phyloP scores from a whole-genome alignment of 2,113 vertebrate genomes.

The Channa maculata region DNA sequence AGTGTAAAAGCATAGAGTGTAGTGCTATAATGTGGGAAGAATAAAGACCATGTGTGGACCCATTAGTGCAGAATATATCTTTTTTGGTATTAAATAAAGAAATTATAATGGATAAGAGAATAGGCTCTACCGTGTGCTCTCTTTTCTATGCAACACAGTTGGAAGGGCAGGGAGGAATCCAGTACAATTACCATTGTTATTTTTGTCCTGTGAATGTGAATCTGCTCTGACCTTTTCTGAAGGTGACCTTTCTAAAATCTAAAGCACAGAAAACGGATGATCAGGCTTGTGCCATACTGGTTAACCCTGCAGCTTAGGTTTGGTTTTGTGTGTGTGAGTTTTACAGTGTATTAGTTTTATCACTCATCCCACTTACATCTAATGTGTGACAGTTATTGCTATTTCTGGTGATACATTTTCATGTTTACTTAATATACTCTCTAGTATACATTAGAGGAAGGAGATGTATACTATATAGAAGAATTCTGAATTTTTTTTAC shows the following conservation, averaged over 20 bases:
- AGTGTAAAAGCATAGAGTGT: not conserved
- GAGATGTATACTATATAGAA: too few relatives aligned
- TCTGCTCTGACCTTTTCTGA: conserved; percentile 8
- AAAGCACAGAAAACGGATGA: not conserved
- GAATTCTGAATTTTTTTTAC: too few relatives aligned
- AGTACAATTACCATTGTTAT: not conserved
- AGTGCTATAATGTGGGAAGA: not conserved
- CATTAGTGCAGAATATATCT: conserved; percentile 1
- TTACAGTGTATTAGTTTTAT: too few relatives aligned
- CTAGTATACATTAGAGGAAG: too few relatives aligned
- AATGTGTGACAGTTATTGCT: too few relatives aligned
- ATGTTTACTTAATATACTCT: too few relatives aligned
- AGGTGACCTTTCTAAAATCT: conserved; percentile 17
- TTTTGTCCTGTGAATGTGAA: not conserved
- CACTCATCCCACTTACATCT: too few relatives aligned
- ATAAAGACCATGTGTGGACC: not conserved
- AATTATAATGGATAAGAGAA: not conserved
- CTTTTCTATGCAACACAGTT: not conserved
- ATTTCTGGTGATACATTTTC: too few relatives aligned
- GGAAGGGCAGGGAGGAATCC: not conserved
- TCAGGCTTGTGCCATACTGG: not conserved
- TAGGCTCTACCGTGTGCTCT: not conserved
- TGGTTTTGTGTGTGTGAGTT: not conserved
- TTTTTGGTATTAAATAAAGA: conserved; percentile 1
- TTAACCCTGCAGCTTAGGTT: not conserved